Percentiles rank a stretch among this genome's conserved stretches.
These are phyloP conservation scores for Poecilia picta DNA, from an alignment of 2,797 vertebrate genomes.

Conservation along the genomic window DNA sequence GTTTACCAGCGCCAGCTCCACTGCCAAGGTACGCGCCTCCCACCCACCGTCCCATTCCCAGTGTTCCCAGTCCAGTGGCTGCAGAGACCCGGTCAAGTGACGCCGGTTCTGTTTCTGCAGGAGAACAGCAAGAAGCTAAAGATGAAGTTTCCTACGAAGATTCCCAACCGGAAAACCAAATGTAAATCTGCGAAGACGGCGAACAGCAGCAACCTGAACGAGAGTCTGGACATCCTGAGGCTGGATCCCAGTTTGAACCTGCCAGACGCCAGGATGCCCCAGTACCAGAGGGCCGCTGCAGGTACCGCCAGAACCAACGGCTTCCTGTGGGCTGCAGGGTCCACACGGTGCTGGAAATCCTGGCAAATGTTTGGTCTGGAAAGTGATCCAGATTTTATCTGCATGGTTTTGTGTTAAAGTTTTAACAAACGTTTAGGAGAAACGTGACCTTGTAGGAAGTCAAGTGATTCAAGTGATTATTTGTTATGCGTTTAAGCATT, in stretches of 20 bases:
- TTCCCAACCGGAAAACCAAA: conserved; percentile 97
- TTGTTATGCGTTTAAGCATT: no score
- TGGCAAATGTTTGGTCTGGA: no score
- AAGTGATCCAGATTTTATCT: no score
- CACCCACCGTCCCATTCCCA: background rate
- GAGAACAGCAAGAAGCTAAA: conserved; percentile 99
- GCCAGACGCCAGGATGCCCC: conserved; percentile 87
- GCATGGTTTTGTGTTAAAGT: no score
- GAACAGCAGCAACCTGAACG: conserved; percentile 93
- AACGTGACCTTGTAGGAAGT: no score
- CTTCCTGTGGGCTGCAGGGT: background rate
- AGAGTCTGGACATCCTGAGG: conserved; percentile 95
- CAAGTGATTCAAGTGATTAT: no score
- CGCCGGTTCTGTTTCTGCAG: conserved; percentile 70
- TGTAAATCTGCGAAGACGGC: conserved; percentile 94
- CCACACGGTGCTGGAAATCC: no score
- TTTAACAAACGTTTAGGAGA: no score
- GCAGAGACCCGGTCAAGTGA: background rate
- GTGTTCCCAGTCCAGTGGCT: background rate
- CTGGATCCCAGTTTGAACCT: conserved; percentile 87
- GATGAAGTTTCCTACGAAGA: conserved; percentile 99
- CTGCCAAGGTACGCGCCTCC: conserved; percentile 88
- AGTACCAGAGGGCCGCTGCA: conserved; percentile 94
- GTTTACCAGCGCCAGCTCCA: conserved; percentile 97
- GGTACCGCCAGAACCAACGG: conserved; percentile 70